Percentiles rank a stretch among this genome's conserved stretches.
phyloP scores from a whole-genome alignment of 2,888 invertebrate genomes.

The Volucella inanis region DNA sequence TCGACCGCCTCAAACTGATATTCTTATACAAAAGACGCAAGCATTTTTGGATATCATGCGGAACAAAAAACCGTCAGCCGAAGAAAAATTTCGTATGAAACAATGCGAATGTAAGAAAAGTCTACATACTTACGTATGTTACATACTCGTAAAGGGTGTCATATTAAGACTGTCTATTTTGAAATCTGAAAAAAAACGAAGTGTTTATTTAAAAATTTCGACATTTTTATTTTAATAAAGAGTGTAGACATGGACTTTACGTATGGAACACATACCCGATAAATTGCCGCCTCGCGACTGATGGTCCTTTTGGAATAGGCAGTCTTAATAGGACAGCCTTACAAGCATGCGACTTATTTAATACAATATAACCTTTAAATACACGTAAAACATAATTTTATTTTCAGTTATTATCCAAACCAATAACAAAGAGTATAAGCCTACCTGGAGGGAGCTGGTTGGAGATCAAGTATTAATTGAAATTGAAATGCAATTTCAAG shows the following conservation, averaged over 20 bases:
- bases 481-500: conserved; percentile 86
- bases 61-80: conserved; percentile 76
- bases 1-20: conserved; percentile 77
- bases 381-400: neutral
- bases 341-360: too few species aligned
- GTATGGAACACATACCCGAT: too few species aligned
- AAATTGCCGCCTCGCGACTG: too few species aligned
- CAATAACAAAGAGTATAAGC: conserved; percentile 78
- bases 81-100: conserved; percentile 77
- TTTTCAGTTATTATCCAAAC: conserved; percentile 80
- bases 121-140: neutral
- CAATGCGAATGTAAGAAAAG: conserved; percentile 80
- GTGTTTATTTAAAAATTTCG: too few species aligned
- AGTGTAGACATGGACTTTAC: too few species aligned
- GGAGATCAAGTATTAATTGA: conserved; percentile 88
- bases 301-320: too few species aligned
- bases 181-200: neutral
- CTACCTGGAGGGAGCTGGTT: conserved; percentile 89
- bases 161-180: neutral
- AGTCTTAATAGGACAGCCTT: too few species aligned
- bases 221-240: too few species aligned
- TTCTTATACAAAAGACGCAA: conserved; percentile 78
- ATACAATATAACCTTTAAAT: neutral
- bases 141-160: too few species aligned
- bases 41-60: conserved; percentile 76